Evolutionary conservation across 2,888 invertebrate genomes (phyloP).

Genomic region (Drosophila kuntzei): DNA sequence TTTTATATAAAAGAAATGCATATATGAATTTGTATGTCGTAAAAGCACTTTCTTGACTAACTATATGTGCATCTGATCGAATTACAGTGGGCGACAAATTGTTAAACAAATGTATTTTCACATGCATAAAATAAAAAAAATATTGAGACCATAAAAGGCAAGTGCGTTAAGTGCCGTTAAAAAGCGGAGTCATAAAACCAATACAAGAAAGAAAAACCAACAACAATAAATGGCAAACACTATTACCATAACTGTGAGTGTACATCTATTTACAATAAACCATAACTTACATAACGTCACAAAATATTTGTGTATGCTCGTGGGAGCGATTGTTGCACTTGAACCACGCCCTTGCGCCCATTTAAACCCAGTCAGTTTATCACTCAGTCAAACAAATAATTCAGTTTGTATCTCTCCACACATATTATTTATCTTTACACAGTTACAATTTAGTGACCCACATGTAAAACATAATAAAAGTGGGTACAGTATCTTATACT

Average conservation of each 20-base stretch:
- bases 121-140: conserved; percentile 17
- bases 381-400: conserved; percentile 20
- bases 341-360: conserved; percentile 24
- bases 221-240: conserved; percentile 38
- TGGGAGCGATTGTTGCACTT: conserved; percentile 52
- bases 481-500: neutral
- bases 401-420: neutral
- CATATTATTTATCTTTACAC: neutral
- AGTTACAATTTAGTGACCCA: conserved; percentile 8
- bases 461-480: neutral
- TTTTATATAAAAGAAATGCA: too few relatives aligned
- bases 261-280: conserved; percentile 25
- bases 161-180: conserved; percentile 32
- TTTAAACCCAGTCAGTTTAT: neutral
- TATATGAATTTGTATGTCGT: too few relatives aligned
- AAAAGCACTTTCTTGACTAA: too few relatives aligned
- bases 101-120: conserved; percentile 14
- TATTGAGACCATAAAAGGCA: conserved; percentile 23
- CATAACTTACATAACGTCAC: conserved; percentile 43
- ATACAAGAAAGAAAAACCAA: conserved; percentile 1
- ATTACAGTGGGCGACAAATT: conserved; percentile 4
- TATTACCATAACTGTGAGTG: conserved; percentile 7
- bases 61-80: neutral
- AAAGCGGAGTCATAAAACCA: conserved; percentile 51
- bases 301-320: conserved; percentile 29